A percentile compares a stretch with the other conserved stretches of the same genome.
phyloP scores from a whole-genome alignment of 2,113 vertebrate genomes.

The Reinhardtius hippoglossoides region DNA sequence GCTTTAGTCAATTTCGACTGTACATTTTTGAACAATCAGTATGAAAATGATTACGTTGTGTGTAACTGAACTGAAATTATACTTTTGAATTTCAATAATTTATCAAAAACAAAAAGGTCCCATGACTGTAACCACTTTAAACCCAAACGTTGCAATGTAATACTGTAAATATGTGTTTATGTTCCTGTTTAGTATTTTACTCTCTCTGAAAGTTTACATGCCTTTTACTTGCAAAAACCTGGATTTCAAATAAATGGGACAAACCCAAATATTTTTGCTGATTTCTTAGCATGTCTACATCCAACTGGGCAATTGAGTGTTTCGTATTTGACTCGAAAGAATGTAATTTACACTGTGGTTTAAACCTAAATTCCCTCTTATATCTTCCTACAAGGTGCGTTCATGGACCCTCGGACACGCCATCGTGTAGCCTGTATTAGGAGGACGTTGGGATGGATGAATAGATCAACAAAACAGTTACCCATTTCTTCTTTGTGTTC shows the following conservation, averaged over 20 bases:
- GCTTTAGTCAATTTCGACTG: constrained; percentile 59
- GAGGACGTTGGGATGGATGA: background rate
- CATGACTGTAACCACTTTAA: constrained; percentile 1
- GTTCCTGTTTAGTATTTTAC: constrained; percentile 9
- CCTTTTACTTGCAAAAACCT: constrained; percentile 15
- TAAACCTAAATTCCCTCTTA: too few species aligned
- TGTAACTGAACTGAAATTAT: background rate
- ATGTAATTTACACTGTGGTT: too few species aligned
- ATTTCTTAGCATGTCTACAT: background rate
- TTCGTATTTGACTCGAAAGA: too few species aligned
- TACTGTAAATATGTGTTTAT: constrained; percentile 9
- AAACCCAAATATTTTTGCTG: background rate
- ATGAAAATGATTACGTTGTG: constrained; percentile 20
- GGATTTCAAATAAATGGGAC: constrained; percentile 29
- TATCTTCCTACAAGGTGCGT: too few species aligned
- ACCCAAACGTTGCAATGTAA: background rate
- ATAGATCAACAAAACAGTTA: background rate
- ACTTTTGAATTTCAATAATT: constrained; percentile 25
- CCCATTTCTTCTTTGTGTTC: too few species aligned
- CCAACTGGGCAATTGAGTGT: too few species aligned
- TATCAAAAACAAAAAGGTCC: constrained; percentile 7
- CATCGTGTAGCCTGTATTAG: background rate
- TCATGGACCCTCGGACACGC: too few species aligned
- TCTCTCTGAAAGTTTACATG: constrained; percentile 27
- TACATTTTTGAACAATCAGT: constrained; percentile 48